phyloP scores from a whole-genome alignment of 2,113 vertebrate genomes.

The Mobula birostris region DNA sequence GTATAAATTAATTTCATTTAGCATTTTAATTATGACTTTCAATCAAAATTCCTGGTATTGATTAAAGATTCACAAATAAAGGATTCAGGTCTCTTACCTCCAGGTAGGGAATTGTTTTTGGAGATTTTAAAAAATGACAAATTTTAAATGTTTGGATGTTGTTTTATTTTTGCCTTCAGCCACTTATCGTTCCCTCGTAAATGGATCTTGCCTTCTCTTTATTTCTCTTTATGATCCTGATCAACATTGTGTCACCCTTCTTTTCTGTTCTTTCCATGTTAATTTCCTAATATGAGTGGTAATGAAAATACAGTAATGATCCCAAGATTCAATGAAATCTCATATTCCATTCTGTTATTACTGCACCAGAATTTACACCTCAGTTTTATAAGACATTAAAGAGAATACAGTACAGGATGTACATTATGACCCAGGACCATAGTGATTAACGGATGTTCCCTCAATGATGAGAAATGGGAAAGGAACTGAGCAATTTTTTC shows the following conservation, averaged over 20 bases:
- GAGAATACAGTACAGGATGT: background rate
- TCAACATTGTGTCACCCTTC: background rate
- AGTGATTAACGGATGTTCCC: background rate
- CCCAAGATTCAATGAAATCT: too few species aligned
- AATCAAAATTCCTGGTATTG: background rate
- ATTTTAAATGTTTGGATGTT: background rate
- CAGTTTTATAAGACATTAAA: background rate
- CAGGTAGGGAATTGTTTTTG: background rate
- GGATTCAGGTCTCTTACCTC: background rate
- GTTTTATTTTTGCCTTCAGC: background rate
- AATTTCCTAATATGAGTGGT: background rate
- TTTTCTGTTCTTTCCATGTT: background rate
- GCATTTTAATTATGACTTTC: background rate
- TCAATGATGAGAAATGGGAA: background rate
- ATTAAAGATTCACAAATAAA: background rate
- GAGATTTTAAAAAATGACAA: background rate
- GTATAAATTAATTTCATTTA: background rate
- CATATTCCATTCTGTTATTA: too few species aligned
- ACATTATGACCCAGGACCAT: background rate
- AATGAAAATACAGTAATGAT: too few species aligned
- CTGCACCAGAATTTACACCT: background rate
- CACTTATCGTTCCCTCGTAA: background rate
- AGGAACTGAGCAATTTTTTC: background rate
- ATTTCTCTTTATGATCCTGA: background rate
- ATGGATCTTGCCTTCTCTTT: background rate